Evolutionary conservation across 1,140 invertebrate genomes (phyloP).

Genomic region (Heliconius melpomene): DNA sequence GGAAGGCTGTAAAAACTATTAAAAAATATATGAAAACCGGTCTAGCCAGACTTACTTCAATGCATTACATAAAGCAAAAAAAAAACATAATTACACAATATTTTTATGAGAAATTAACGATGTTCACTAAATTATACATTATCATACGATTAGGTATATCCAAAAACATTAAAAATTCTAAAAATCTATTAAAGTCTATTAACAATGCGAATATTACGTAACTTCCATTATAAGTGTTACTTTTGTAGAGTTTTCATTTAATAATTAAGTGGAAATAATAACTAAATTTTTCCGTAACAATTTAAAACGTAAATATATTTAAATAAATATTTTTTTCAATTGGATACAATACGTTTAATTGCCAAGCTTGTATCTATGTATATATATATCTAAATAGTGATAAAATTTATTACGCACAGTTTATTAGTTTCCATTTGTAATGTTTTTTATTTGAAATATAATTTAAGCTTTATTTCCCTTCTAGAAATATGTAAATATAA

Average conservation of each 20-base stretch:
- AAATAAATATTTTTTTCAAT: not conserved
- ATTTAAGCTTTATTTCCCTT: slow-evolving; percentile 24
- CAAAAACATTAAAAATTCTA: not conserved
- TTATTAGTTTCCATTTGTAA: not conserved
- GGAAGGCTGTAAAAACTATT: not conserved
- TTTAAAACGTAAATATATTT: not conserved
- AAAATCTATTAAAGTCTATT: not conserved
- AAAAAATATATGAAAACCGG: not conserved
- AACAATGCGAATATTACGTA: not conserved
- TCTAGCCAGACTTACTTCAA: not conserved
- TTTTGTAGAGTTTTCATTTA: not conserved
- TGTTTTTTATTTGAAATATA: not conserved
- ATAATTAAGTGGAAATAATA: not conserved
- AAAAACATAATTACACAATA: not conserved
- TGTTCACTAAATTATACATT: not conserved
- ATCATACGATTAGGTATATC: not conserved
- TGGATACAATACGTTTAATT: not conserved
- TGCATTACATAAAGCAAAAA: not conserved
- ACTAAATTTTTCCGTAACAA: not conserved
- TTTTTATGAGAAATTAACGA: not conserved
- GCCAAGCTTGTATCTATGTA: too few species aligned
- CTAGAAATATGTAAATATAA: slow-evolving; percentile 11
- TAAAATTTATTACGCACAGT: not conserved
- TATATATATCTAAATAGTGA: not conserved
- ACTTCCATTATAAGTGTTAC: not conserved